A percentile compares a stretch with the other conserved stretches of the same genome.
These are phyloP conservation scores for Ictalurus punctatus DNA, from an alignment of 2,113 vertebrate species.

Conservation along the genomic window DNA sequence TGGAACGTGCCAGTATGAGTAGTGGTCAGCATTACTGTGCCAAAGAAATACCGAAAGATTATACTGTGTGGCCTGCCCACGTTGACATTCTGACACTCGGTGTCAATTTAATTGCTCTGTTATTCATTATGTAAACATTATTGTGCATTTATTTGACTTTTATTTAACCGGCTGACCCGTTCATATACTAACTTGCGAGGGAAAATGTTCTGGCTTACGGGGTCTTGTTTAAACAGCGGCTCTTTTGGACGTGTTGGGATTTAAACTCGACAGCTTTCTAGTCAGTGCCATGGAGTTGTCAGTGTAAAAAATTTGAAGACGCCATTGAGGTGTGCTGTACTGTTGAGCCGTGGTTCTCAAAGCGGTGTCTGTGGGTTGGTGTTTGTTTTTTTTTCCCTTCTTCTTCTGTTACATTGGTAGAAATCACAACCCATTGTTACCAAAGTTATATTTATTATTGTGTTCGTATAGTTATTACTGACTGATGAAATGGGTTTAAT, in stretches of 20 bases:
- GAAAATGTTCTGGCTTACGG: too few species aligned
- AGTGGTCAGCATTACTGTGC: constrained; percentile 5
- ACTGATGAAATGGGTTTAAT: too few species aligned
- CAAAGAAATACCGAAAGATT: background rate
- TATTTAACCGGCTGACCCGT: too few species aligned
- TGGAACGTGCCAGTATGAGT: background rate
- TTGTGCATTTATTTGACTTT: too few species aligned
- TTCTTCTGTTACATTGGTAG: too few species aligned
- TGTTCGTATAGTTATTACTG: background rate
- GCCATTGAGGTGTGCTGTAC: background rate
- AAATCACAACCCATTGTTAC: background rate
- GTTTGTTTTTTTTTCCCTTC: background rate
- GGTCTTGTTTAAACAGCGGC: too few species aligned
- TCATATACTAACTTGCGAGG: too few species aligned
- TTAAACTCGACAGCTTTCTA: too few species aligned
- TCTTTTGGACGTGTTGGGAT: background rate
- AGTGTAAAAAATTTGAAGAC: too few species aligned
- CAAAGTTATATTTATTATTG: background rate
- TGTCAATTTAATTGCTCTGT: too few species aligned
- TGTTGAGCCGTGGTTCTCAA: background rate
- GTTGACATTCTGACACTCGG: background rate
- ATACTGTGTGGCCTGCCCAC: too few species aligned
- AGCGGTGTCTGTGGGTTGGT: background rate
- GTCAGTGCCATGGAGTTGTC: background rate
- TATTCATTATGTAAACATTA: too few species aligned